Evolutionary conservation across 2,113 vertebrate species (phyloP), one percentile per base, ranked within the genome.

Genomic region (Capreolus pygargus): DNA sequence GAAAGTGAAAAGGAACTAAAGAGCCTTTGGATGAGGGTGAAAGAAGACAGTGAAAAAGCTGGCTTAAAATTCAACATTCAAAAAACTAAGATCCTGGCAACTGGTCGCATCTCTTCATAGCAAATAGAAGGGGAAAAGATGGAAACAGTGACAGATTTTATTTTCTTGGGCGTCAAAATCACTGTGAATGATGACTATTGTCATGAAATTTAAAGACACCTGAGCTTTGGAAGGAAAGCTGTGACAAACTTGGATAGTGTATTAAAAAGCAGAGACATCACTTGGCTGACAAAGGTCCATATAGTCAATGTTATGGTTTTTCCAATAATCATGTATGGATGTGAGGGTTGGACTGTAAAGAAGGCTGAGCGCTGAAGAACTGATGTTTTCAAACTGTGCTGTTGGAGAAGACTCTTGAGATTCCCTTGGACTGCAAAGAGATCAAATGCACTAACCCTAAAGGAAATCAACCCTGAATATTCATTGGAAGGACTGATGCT

Each of bases 211-310:
- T 39, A 70, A 70, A 39, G n/a, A 70, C 10, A 23, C 2, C 36
- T 23, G 67, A 0, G 0, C 19, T n/a, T 70, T 70, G 19, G n/a
- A 70, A 70, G 19, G n/a, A 70, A 70, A 70, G 67, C 3, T 23
- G 19, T 70, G 67, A 23, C n/a, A 70, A 39, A 23, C 10, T 10
- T 54, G 9, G 64, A 36, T 17, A n/a, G 9, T 70, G 64, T 70
- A 70, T 36, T 70, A 70, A 70, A 36, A 70, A 70, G n/a, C 64
- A 70, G n/a, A 70, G 64, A 70, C 17, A 67, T 70, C 9, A 70
- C 2, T 70, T 36, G 5, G n/a, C 64, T 36, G 33, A 36, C 17
- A 70, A 70, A 70, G 4, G 0, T 36, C 9, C 9, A 21, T 36
- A 70, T 36, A 70, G 8, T 70, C n/a, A 70, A 6, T 36, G 1